Evolutionary conservation across 2,888 invertebrate genomes (phyloP).

Genomic region (Drosophila rellima): DNA sequence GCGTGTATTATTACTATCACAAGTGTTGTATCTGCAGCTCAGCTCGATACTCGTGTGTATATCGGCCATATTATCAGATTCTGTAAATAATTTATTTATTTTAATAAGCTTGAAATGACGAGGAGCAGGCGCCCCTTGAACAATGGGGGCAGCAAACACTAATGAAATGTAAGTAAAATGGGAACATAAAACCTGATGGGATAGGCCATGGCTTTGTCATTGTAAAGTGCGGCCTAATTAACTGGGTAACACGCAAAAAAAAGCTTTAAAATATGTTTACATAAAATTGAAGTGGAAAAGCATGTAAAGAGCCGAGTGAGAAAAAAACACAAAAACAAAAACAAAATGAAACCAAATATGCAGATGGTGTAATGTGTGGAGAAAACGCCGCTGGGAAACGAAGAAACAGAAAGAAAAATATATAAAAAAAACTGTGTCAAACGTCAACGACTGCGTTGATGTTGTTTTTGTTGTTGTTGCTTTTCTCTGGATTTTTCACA

Average conservation of each 20-base stretch:
- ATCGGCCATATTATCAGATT: constrained; percentile 32
- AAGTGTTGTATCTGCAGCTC: not conserved
- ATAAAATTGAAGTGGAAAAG: constrained; percentile 71
- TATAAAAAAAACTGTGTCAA: constrained; percentile 67
- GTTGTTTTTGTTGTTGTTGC: constrained; percentile 21
- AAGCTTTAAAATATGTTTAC: constrained; percentile 70
- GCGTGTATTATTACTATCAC: not conserved
- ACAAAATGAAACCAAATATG: constrained; percentile 53
- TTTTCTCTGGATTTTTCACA: constrained; percentile 50
- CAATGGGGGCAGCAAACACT: constrained; percentile 22
- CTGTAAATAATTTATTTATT: constrained; percentile 45
- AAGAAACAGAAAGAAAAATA: constrained; percentile 41
- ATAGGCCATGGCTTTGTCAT: constrained; percentile 62
- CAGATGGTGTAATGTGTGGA: constrained; percentile 51
- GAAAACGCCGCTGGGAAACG: constrained; percentile 67
- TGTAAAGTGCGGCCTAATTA: constrained; percentile 67
- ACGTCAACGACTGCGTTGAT: constrained; percentile 70
- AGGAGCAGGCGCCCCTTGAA: not conserved
- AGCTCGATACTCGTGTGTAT: not conserved
- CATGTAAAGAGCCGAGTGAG: constrained; percentile 59
- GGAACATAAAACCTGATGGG: constrained; percentile 52
- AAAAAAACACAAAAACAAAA: constrained; percentile 6
- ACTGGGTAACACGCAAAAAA: constrained; percentile 65
- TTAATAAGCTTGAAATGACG: constrained; percentile 54
- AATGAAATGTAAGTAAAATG: constrained; percentile 45